phyloP scores from a whole-genome alignment of 2,797 vertebrate genomes.

The Helicolenus hilgendorfi region DNA sequence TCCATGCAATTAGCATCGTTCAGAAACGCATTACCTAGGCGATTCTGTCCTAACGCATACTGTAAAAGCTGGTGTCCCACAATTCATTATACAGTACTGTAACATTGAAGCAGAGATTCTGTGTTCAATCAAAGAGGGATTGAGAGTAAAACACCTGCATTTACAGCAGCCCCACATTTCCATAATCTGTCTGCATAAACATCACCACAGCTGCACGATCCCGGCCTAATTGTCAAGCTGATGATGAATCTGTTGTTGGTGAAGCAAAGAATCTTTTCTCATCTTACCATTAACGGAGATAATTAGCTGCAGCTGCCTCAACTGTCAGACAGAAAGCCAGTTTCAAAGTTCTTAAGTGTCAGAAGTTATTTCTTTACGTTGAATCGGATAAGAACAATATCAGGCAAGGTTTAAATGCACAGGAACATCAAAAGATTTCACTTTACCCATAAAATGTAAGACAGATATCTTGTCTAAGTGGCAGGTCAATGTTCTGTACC shows the following conservation, averaged over 20 bases:
- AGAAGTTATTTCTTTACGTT: conserved; percentile 22
- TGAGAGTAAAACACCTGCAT: conserved; percentile 40
- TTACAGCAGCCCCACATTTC: conserved; percentile 33
- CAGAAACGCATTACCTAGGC: conserved; percentile 40
- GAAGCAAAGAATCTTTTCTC: conserved; percentile 71
- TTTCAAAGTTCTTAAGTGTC: conserved; percentile 27
- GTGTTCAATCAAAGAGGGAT: conserved; percentile 48
- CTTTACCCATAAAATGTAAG: neutral
- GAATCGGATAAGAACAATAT: conserved; percentile 25
- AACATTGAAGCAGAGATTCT: conserved; percentile 18
- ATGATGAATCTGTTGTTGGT: conserved; percentile 72
- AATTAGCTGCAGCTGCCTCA: conserved; percentile 73
- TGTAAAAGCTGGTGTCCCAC: neutral
- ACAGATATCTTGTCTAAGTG: conserved; percentile 23
- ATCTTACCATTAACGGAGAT: conserved; percentile 64
- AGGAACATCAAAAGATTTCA: neutral
- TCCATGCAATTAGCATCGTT: conserved; percentile 56
- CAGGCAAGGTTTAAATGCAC: conserved; percentile 11
- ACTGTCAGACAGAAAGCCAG: conserved; percentile 35
- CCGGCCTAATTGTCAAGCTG: conserved; percentile 64
- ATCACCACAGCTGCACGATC: conserved; percentile 56
- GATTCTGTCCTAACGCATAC: conserved; percentile 3
- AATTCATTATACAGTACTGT: conserved; percentile 22
- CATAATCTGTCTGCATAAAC: conserved; percentile 39
- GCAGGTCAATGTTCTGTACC: conserved; percentile 27